phyloP scores from a whole-genome alignment of 2,888 invertebrate genomes.

The Aphrophora alni region DNA sequence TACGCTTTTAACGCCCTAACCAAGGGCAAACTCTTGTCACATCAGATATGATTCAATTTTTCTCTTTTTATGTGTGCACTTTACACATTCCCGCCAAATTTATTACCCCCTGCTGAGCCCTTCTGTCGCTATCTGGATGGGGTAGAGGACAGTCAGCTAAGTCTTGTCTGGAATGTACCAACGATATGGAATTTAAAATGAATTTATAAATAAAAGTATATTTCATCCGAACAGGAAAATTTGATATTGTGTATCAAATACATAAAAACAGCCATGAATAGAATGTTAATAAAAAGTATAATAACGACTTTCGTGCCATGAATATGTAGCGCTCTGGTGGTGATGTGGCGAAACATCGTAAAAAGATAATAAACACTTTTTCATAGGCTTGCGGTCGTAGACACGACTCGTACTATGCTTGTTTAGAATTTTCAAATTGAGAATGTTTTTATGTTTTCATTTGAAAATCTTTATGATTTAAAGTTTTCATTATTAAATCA shows the following conservation, averaged over 20 bases:
- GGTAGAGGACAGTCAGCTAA: too few relatives aligned
- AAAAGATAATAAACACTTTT: slow-evolving; percentile 1
- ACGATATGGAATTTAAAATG: too few relatives aligned
- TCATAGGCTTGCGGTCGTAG: background rate
- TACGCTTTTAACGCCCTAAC: background rate
- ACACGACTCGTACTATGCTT: background rate
- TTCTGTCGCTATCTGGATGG: background rate
- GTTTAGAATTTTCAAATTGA: background rate
- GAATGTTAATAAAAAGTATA: background rate
- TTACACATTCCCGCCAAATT: background rate
- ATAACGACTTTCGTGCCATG: background rate
- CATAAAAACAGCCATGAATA: background rate
- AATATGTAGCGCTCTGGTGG: background rate
- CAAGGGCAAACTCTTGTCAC: background rate
- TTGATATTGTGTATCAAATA: background rate
- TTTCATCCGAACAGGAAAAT: background rate
- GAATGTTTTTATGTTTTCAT: background rate
- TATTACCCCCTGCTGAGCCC: background rate
- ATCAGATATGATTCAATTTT: background rate
- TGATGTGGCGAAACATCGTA: background rate
- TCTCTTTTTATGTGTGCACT: background rate
- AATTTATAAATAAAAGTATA: too few relatives aligned
- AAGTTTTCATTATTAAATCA: too few relatives aligned
- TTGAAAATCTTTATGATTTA: background rate
- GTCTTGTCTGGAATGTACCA: too few relatives aligned